Evolutionary conservation across 2,888 invertebrate genomes (phyloP).

Genomic region (Dryadula phaetusa): DNA sequence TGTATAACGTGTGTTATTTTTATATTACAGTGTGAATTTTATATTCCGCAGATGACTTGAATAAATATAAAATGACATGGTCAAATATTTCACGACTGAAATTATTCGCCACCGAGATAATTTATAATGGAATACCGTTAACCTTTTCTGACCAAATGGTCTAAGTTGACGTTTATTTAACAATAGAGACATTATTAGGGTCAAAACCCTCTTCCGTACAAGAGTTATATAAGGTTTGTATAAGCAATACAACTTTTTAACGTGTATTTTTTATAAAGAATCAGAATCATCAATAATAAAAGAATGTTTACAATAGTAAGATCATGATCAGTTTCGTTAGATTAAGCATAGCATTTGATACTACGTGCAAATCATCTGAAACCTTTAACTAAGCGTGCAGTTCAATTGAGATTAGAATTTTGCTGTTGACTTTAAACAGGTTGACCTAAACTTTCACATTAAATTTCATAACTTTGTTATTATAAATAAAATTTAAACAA

Average conservation of each 20-base stretch:
- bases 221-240: background rate
- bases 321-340: too few species aligned
- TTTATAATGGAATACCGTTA: background rate
- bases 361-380: too few species aligned
- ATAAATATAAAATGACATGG: too few species aligned
- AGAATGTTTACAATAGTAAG: too few species aligned
- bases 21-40: too few species aligned
- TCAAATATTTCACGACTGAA: background rate
- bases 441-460: background rate
- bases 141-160: conserved; percentile 6
- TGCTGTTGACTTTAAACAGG: background rate
- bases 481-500: background rate
- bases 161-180: conserved; percentile 9
- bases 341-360: too few species aligned
- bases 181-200: conserved; percentile 4
- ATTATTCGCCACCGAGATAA: background rate
- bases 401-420: background rate
- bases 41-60: too few species aligned
- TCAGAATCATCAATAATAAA: too few species aligned
- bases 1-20: too few species aligned
- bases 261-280: too few species aligned
- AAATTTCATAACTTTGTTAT: background rate
- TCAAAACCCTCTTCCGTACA: background rate
- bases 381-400: background rate
- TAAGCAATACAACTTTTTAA: background rate